These are phyloP conservation scores for Lytechinus variegatus DNA, from an alignment of 35 echinoderm and acorn worm genomes.

Conservation along the genomic window DNA sequence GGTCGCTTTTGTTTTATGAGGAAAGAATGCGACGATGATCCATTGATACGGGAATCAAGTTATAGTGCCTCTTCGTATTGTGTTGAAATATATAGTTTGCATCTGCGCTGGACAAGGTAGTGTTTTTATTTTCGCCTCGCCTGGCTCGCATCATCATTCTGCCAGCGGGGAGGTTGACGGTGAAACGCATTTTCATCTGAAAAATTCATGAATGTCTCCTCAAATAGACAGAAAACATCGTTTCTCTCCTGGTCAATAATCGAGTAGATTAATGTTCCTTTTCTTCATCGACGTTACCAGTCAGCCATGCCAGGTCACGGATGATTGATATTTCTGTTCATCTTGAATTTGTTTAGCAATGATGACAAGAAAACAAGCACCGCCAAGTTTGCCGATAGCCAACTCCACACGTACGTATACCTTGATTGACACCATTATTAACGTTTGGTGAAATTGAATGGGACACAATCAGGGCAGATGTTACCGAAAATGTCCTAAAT, in stretches of 20 bases:
- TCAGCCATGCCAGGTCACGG: not conserved
- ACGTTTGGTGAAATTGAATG: too few relatives aligned
- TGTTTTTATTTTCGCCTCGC: slow-evolving; percentile 4
- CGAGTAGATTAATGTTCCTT: not conserved
- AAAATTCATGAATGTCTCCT: not conserved
- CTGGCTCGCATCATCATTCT: not conserved
- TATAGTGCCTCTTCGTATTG: not conserved
- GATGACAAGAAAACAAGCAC: not conserved
- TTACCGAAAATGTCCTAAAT: too few relatives aligned
- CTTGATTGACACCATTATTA: not conserved
- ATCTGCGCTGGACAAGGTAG: not conserved
- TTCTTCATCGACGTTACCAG: not conserved
- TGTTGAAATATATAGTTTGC: not conserved
- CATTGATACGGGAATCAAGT: not conserved
- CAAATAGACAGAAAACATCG: not conserved
- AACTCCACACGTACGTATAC: not conserved
- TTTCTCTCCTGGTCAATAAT: not conserved
- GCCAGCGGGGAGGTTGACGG: not conserved
- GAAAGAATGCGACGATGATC: not conserved
- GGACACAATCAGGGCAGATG: too few relatives aligned
- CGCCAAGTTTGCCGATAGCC: not conserved
- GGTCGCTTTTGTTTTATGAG: not conserved
- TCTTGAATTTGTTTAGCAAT: not conserved
- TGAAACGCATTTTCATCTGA: not conserved
- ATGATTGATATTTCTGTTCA: not conserved